These are phyloP conservation scores for Euborellia annulipes DNA, from an alignment of 1,140 invertebrate genomes.

Conservation along the genomic window DNA sequence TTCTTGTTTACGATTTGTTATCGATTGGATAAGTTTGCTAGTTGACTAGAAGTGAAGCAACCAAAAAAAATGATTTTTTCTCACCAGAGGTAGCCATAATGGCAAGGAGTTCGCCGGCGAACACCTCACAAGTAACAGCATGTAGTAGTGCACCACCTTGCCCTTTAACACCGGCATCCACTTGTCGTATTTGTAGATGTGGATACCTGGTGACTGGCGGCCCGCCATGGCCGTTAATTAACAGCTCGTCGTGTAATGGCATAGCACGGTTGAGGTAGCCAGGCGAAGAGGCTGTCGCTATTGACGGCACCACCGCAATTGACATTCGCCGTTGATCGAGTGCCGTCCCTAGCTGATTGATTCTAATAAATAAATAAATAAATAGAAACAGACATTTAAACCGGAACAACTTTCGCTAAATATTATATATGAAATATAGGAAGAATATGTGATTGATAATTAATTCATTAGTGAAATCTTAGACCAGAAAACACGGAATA, in stretches of 20 bases:
- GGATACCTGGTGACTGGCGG: slow-evolving; percentile 29
- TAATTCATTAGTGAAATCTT: no score
- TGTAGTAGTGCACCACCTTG: slow-evolving; percentile 37
- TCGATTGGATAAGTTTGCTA: no score
- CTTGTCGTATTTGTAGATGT: slow-evolving; percentile 45
- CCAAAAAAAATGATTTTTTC: background rate
- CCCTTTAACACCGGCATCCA: slow-evolving; percentile 19
- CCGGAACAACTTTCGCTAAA: no score
- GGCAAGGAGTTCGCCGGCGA: slow-evolving; percentile 76
- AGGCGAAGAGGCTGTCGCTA: no score
- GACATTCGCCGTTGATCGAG: slow-evolving; percentile 11
- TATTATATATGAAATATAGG: no score
- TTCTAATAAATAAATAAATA: background rate
- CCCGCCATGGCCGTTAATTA: background rate
- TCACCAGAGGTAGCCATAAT: slow-evolving; percentile 63
- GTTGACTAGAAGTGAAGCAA: no score
- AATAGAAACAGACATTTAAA: no score
- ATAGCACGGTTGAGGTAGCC: no score
- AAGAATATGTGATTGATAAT: no score
- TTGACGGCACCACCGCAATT: slow-evolving; percentile 16
- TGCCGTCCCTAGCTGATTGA: background rate
- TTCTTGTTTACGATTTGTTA: no score
- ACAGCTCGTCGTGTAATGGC: no score
- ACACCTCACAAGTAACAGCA: slow-evolving; percentile 63
- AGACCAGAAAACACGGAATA: no score